These are phyloP conservation scores for Ptychoptera contaminata DNA, from an alignment of 2,888 invertebrate genomes.

Conservation along the genomic window DNA sequence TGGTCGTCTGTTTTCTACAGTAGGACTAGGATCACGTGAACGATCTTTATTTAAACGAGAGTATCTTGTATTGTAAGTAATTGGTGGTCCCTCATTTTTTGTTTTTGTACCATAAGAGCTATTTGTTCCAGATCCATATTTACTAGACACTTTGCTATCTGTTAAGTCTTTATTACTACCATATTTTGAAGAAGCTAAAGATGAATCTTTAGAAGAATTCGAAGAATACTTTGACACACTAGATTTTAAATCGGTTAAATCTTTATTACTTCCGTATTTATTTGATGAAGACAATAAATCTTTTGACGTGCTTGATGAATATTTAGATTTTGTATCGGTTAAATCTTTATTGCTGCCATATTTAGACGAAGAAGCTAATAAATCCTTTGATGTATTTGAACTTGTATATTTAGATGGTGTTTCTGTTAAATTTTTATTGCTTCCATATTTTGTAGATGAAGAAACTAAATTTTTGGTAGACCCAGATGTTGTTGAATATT, in stretches of 20 bases:
- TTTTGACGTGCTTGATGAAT: too few species aligned
- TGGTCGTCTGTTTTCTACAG: slow-evolving; percentile 22
- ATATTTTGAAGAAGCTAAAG: too few species aligned
- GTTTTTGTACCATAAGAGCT: neutral
- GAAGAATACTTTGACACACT: too few species aligned
- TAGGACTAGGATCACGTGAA: slow-evolving; percentile 28
- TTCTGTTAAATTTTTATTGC: slow-evolving; percentile 2
- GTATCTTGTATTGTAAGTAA: slow-evolving; percentile 6
- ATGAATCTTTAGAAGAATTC: too few species aligned
- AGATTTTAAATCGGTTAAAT: neutral
- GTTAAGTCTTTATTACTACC: too few species aligned
- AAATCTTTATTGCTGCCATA: neutral
- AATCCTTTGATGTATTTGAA: neutral
- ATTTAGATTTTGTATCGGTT: too few species aligned
- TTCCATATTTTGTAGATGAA: too few species aligned
- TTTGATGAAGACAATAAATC: too few species aligned
- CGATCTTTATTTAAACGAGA: slow-evolving; percentile 2
- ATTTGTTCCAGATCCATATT: slow-evolving; percentile 6
- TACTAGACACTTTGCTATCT: neutral
- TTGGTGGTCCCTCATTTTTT: slow-evolving; percentile 9
- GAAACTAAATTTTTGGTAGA: too few species aligned
- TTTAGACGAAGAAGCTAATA: neutral
- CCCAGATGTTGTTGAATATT: neutral
- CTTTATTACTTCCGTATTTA: slow-evolving; percentile 6
- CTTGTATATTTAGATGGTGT: slow-evolving; percentile 13